Conservation (phyloP, 2,888 invertebrate genomes). For the Strigamia transsilvanica region DNA sequence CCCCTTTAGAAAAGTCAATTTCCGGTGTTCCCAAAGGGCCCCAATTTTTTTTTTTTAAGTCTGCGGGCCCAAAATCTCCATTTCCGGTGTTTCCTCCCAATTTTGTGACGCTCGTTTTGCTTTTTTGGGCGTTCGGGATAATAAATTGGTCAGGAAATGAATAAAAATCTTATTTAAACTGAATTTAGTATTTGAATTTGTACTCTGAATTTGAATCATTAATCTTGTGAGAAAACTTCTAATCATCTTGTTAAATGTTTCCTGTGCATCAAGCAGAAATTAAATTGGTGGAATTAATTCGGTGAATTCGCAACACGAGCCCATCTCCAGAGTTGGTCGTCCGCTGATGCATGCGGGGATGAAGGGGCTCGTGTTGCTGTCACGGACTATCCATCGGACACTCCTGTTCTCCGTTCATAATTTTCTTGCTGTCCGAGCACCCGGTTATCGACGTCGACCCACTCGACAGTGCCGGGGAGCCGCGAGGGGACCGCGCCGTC, state of each 20-base stretch:
- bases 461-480: constrained; percentile 18
- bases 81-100: background rate
- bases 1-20: too few relatives aligned
- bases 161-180: background rate
- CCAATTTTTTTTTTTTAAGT: too few relatives aligned
- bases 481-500: constrained; percentile 22
- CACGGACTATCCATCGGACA: constrained; percentile 48
- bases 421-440: constrained; percentile 27
- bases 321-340: constrained; percentile 46
- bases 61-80: too few relatives aligned
- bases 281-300: constrained; percentile 40
- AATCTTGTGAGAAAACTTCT: background rate
- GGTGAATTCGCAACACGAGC: constrained; percentile 46
- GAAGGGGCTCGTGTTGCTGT: constrained; percentile 41
- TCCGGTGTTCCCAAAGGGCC: too few relatives aligned
- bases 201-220: constrained; percentile 9
- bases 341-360: constrained; percentile 46
- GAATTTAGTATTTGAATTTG: background rate
- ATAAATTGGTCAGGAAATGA: background rate
- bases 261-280: constrained; percentile 44
- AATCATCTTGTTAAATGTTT: background rate
- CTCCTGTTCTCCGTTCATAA: constrained; percentile 31
- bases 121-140: background rate
- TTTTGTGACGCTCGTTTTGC: background rate
- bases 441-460: background rate